These are phyloP conservation scores for Nymphalis io DNA, from an alignment of 1,140 invertebrate species.

Conservation along the genomic window DNA sequence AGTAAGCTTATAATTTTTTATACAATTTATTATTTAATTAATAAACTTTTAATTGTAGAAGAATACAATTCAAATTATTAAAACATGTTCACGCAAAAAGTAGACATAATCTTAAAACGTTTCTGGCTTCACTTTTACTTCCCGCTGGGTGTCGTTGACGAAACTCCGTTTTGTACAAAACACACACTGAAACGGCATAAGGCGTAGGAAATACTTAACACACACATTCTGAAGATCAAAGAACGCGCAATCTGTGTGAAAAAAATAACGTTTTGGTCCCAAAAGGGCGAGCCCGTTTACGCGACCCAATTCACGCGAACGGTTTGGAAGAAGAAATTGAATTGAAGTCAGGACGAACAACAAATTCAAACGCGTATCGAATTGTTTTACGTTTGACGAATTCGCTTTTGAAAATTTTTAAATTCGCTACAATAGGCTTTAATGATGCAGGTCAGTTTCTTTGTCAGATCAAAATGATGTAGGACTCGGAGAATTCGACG, in stretches of 20 bases:
- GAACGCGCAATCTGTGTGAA: constrained; percentile 77
- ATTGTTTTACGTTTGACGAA: constrained; percentile 80
- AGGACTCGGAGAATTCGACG: constrained; percentile 60
- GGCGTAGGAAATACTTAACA: constrained; percentile 76
- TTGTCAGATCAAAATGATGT: constrained; percentile 67
- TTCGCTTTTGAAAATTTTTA: constrained; percentile 77
- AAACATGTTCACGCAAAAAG: background rate
- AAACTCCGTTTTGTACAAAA: constrained; percentile 40
- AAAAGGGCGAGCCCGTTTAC: constrained; percentile 77
- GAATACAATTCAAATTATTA: no score
- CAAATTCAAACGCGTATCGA: constrained; percentile 79
- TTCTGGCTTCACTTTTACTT: constrained; percentile 63
- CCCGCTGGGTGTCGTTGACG: constrained; percentile 70
- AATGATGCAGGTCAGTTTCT: constrained; percentile 76
- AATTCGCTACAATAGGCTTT: constrained; percentile 77
- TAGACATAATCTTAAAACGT: constrained; percentile 59
- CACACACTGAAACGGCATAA: constrained; percentile 67
- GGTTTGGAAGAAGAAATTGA: constrained; percentile 76
- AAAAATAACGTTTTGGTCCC: constrained; percentile 77
- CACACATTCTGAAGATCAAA: constrained; percentile 79
- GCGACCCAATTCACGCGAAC: constrained; percentile 78
- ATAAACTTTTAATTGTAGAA: background rate
- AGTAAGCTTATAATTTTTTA: no score
- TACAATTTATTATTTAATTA: background rate
- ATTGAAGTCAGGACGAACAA: constrained; percentile 75